phyloP scores from a whole-genome alignment of 2,113 vertebrate species.

The Forbesichthys agassizii region DNA sequence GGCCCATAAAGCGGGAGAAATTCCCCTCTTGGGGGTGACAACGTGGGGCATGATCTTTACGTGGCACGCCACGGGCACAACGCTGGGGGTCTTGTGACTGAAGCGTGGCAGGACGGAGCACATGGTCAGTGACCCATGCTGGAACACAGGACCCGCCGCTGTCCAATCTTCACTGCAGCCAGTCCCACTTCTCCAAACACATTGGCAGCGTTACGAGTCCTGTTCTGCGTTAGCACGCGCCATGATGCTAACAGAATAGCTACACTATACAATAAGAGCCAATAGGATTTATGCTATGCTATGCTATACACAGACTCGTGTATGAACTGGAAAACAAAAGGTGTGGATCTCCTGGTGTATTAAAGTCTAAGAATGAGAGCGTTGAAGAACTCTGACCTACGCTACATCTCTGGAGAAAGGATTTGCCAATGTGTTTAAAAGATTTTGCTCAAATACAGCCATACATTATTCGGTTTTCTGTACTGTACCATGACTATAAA shows the following conservation, averaged over 20 bases:
- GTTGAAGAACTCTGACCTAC: no score
- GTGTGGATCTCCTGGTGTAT: no score
- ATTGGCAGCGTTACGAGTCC: not conserved
- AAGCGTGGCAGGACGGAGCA: not conserved
- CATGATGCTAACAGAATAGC: not conserved
- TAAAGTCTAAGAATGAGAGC: no score
- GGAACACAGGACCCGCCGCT: constrained; percentile 2
- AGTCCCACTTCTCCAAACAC: not conserved
- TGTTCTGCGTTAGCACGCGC: not conserved
- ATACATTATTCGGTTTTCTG: no score
- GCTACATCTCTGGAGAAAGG: no score
- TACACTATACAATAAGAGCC: not conserved
- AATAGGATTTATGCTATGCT: constrained; percentile 12
- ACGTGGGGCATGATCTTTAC: no score
- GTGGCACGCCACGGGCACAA: not conserved
- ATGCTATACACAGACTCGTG: constrained; percentile 19
- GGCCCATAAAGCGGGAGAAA: no score
- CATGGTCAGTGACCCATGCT: constrained; percentile 14
- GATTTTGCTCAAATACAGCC: no score
- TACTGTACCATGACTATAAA: no score
- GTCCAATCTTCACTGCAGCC: not conserved
- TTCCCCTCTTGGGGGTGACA: no score
- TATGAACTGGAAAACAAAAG: constrained; percentile 49
- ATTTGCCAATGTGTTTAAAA: no score
- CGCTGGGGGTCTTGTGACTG: not conserved